Evolutionary conservation across 2,888 invertebrate genomes (phyloP).

Genomic region (Ephialtes manifestator): DNA sequence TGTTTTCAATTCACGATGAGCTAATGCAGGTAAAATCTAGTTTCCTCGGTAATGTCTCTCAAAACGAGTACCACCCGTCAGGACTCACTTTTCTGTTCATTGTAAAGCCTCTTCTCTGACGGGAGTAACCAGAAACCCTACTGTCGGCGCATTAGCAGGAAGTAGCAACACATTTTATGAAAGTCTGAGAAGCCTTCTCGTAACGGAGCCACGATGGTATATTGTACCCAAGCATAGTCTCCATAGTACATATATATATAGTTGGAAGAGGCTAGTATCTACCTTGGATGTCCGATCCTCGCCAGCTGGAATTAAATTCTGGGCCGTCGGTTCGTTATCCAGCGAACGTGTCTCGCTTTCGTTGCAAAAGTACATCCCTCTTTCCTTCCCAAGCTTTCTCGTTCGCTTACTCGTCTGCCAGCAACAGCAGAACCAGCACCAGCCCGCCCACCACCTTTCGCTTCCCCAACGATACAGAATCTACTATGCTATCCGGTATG

Average conservation of each 20-base stretch:
- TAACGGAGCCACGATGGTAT: not conserved
- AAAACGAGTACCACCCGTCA: not conserved
- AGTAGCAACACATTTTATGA: constrained; percentile 27
- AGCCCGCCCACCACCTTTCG: constrained; percentile 15
- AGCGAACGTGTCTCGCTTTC: constrained; percentile 70
- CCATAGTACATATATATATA: constrained; percentile 8
- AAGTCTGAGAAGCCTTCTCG: constrained; percentile 48
- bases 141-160: constrained; percentile 12
- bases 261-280: constrained; percentile 31
- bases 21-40: too few species aligned
- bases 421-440: constrained; percentile 29
- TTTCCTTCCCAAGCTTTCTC: constrained; percentile 31
- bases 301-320: constrained; percentile 71
- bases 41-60: constrained; percentile 4
- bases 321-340: constrained; percentile 72
- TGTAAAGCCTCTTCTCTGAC: constrained; percentile 15
- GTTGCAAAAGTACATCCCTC: constrained; percentile 65
- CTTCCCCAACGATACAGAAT: constrained; percentile 50
- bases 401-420: constrained; percentile 37
- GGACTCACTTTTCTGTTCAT: not conserved
- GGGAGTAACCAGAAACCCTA: constrained; percentile 32
- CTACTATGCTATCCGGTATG: constrained; percentile 53
- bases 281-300: constrained; percentile 56
- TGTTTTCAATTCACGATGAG: too few species aligned
- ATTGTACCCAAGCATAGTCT: not conserved